These are phyloP conservation scores for Eulithis prunata DNA, from an alignment of 2,888 invertebrate species.

Conservation along the genomic window DNA sequence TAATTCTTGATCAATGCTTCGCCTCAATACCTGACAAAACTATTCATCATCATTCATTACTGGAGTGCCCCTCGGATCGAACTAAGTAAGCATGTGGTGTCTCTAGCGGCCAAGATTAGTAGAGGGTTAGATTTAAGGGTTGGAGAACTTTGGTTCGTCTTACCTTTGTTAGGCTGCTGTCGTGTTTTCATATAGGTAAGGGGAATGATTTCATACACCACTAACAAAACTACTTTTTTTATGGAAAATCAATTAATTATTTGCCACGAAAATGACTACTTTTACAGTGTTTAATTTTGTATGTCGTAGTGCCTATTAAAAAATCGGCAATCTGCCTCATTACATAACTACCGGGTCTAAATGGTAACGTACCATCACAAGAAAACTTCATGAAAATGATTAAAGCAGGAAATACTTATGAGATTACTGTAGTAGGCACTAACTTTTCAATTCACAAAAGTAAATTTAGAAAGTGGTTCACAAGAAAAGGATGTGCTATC, in stretches of 20 bases:
- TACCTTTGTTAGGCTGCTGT: constrained; percentile 25
- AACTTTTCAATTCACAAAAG: neutral
- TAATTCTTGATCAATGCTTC: constrained; percentile 23
- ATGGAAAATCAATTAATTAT: no score
- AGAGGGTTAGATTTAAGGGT: constrained; percentile 68
- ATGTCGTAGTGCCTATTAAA: no score
- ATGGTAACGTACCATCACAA: no score
- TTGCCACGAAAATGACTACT: no score
- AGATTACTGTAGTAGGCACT: neutral
- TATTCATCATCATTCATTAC: constrained; percentile 81
- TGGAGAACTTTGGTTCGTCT: constrained; percentile 40
- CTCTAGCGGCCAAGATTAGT: constrained; percentile 67
- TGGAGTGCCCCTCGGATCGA: constrained; percentile 45
- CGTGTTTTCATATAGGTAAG: no score
- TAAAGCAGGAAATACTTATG: no score
- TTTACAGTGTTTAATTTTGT: no score
- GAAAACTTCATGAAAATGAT: no score
- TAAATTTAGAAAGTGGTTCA: neutral
- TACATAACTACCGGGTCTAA: no score
- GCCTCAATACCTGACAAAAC: constrained; percentile 50
- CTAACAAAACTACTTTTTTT: no score
- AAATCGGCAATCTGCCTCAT: no score
- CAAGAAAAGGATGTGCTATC: constrained; percentile 36
- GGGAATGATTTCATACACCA: no score
- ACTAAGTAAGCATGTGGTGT: constrained; percentile 52